These are phyloP conservation scores for Zaprionus davidi DNA, from an alignment of 1,140 invertebrate species.

Conservation along the genomic window DNA sequence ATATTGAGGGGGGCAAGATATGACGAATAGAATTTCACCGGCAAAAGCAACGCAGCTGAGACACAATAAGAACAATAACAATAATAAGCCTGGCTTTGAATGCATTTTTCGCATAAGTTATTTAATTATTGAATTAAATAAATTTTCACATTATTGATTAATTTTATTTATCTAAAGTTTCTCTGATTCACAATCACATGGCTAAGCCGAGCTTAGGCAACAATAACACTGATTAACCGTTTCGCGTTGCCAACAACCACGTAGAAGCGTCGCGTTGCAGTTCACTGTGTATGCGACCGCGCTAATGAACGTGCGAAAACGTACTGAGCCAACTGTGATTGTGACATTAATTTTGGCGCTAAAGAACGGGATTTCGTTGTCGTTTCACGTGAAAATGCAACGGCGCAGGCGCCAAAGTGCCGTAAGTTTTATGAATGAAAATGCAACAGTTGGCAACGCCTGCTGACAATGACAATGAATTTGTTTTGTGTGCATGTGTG, in stretches of 20 bases:
- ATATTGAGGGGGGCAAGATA: slow-evolving; percentile 60
- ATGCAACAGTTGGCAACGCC: slow-evolving; percentile 62
- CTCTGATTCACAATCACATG: neutral
- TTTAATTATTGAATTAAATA: neutral
- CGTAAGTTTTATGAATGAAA: slow-evolving; percentile 68
- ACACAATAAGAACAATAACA: slow-evolving; percentile 9
- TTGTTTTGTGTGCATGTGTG: neutral
- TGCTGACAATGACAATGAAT: slow-evolving; percentile 38
- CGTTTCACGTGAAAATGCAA: slow-evolving; percentile 1
- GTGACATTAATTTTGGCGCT: slow-evolving; percentile 68
- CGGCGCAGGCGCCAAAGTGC: slow-evolving; percentile 56
- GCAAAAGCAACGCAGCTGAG: neutral
- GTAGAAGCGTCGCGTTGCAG: neutral
- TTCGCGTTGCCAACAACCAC: slow-evolving; percentile 21
- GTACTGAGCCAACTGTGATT: slow-evolving; percentile 69
- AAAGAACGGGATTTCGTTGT: slow-evolving; percentile 26
- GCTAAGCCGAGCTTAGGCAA: neutral
- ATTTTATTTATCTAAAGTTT: neutral
- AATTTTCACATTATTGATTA: neutral
- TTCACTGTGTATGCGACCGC: slow-evolving; percentile 28
- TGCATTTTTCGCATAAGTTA: slow-evolving; percentile 18
- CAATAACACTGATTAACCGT: neutral
- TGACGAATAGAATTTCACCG: slow-evolving; percentile 67
- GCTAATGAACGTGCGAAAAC: slow-evolving; percentile 63
- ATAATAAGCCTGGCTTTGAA: neutral